These are phyloP conservation scores for Amblyteles armatorius DNA, from an alignment of 2,888 invertebrate genomes.

Conservation along the genomic window DNA sequence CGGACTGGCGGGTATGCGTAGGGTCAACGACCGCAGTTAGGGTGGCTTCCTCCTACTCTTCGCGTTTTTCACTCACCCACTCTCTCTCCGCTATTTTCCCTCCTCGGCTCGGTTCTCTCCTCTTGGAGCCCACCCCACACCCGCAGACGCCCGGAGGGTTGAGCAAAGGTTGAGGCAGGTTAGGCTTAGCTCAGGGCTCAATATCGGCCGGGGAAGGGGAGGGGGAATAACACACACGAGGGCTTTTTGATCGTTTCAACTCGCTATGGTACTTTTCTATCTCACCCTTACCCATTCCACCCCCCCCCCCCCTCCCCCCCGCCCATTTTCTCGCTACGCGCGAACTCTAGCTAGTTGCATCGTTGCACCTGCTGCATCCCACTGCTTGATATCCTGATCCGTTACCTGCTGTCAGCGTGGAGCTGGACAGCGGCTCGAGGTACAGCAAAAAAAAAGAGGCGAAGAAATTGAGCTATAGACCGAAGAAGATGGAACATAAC, in stretches of 20 bases:
- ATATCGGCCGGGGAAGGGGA: constrained; percentile 73
- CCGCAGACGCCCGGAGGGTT: constrained; percentile 32
- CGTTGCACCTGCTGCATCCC: constrained; percentile 43
- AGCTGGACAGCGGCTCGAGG: constrained; percentile 19
- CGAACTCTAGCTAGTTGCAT: constrained; percentile 3
- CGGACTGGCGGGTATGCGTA: constrained; percentile 80
- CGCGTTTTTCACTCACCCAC: constrained; percentile 69
- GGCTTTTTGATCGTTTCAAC: constrained; percentile 79
- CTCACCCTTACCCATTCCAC: constrained; percentile 22
- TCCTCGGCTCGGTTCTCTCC: constrained; percentile 50
- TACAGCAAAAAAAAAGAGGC: neutral
- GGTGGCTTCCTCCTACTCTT: constrained; percentile 81
- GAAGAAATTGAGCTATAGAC: constrained; percentile 14
- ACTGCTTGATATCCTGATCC: constrained; percentile 11
- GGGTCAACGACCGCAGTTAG: constrained; percentile 83
- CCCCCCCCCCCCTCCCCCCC: neutral
- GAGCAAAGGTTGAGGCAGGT: constrained; percentile 80
- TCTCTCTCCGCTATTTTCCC: constrained; percentile 50
- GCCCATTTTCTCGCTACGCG: neutral
- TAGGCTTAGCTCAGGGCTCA: constrained; percentile 83
- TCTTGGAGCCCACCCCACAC: constrained; percentile 65
- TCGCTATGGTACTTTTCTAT: constrained; percentile 33
- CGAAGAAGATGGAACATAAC: neutral
- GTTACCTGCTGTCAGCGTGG: neutral
- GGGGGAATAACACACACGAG: constrained; percentile 75